These are phyloP conservation scores for Sparidentex hasta DNA, from an alignment of 2,797 vertebrate genomes.

Conservation along the genomic window DNA sequence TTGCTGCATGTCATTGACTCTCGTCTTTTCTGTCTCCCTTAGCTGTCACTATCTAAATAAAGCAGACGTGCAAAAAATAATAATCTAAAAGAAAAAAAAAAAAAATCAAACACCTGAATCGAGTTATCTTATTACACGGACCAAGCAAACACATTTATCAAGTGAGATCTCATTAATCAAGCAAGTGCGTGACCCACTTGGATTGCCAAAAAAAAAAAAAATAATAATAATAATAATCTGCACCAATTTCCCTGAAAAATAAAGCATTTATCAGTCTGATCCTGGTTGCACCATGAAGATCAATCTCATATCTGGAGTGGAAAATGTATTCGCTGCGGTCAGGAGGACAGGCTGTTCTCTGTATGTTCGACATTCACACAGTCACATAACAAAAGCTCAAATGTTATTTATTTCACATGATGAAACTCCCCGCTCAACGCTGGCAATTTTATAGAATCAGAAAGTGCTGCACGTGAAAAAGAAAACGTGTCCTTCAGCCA, in stretches of 20 bases:
- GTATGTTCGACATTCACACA: not conserved
- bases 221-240: too few relatives aligned
- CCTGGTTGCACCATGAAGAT: not conserved
- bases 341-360: not conserved
- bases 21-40: too few relatives aligned
- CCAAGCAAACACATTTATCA: slow-evolving; percentile 41
- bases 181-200: slow-evolving; percentile 36
- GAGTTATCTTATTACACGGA: slow-evolving; percentile 25
- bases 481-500: slow-evolving; percentile 24
- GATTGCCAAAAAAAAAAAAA: slow-evolving; percentile 28
- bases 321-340: not conserved
- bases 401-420: slow-evolving; percentile 23
- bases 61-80: too few relatives aligned
- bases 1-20: too few relatives aligned
- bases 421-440: slow-evolving; percentile 38
- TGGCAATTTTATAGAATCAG: slow-evolving; percentile 22
- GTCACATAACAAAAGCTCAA: not conserved
- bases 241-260: slow-evolving; percentile 48
- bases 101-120: slow-evolving; percentile 6
- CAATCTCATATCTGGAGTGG: slow-evolving; percentile 9
- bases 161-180: slow-evolving; percentile 44
- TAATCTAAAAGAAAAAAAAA: too few relatives aligned
- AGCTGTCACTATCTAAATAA: too few relatives aligned
- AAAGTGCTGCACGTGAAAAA: slow-evolving; percentile 5
- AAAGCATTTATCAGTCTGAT: slow-evolving; percentile 54